Evolutionary conservation across 2,797 vertebrate genomes (phyloP).

Genomic region (Gila robusta): DNA sequence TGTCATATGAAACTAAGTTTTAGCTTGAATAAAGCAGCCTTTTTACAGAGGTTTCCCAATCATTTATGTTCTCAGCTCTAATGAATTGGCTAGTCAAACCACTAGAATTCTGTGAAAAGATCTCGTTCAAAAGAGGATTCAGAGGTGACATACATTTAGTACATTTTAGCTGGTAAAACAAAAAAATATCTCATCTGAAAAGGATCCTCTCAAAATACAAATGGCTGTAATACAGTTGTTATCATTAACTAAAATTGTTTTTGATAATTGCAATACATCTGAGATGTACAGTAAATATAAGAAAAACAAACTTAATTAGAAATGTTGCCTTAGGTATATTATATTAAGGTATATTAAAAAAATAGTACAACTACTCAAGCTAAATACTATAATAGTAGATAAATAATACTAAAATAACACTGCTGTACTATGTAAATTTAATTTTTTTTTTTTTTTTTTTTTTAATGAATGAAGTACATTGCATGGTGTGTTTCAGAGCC

Average conservation of each 20-base stretch:
- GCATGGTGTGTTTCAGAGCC: conserved; percentile 74
- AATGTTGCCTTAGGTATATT: neutral
- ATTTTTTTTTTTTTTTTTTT: neutral
- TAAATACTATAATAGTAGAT: neutral
- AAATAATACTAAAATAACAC: neutral
- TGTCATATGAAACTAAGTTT: conserved; percentile 15
- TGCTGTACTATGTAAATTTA: neutral
- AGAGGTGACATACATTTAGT: neutral
- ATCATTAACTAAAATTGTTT: neutral
- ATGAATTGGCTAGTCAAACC: neutral
- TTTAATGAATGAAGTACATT: neutral
- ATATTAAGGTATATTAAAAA: too few species aligned
- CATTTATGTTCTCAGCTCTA: neutral
- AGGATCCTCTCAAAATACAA: neutral
- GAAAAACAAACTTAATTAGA: neutral
- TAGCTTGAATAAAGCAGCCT: neutral
- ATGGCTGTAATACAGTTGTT: neutral
- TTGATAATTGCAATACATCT: neutral
- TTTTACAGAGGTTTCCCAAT: neutral
- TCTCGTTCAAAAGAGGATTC: neutral
- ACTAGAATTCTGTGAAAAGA: neutral
- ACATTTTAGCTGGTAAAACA: neutral
- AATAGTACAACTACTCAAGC: neutral
- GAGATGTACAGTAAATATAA: neutral
- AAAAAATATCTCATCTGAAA: neutral